Conservation (phyloP, 1,140 invertebrate genomes). For the Ceratosolen fusciceps region DNA sequence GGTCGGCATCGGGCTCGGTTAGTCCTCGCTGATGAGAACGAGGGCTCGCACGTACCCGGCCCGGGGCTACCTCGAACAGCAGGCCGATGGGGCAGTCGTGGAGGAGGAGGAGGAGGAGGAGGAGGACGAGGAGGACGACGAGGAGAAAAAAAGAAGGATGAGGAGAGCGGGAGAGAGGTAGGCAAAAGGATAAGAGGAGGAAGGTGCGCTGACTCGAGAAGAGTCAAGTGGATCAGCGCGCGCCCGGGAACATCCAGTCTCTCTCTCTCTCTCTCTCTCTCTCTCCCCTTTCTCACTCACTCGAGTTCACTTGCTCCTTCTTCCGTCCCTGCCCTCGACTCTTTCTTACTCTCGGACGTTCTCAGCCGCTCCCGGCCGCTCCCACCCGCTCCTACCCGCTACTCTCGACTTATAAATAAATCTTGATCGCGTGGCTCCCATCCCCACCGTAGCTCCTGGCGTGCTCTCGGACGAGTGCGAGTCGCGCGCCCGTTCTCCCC, state of each 20-base stretch:
- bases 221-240: constrained; percentile 51
- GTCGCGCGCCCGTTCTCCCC: constrained; percentile 44
- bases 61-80: too few species aligned
- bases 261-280: background rate
- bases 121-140: background rate
- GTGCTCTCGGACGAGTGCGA: constrained; percentile 52
- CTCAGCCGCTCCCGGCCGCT: background rate
- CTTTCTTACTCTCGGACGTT: background rate
- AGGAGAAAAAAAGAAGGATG: background rate
- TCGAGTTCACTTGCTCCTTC: constrained; percentile 15
- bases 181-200: constrained; percentile 39
- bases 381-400: background rate
- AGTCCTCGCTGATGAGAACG: too few species aligned
- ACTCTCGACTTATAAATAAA: constrained; percentile 69
- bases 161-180: constrained; percentile 49
- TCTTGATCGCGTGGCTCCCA: constrained; percentile 71
- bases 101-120: background rate
- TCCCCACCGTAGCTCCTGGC: constrained; percentile 60
- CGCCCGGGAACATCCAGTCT: constrained; percentile 35
- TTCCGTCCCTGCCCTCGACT: background rate
- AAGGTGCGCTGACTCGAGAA: constrained; percentile 40
- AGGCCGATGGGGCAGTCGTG: too few species aligned
- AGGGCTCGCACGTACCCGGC: too few species aligned
- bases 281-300: too few species aligned
- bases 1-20: too few species aligned